phyloP scores from a whole-genome alignment of 1,140 invertebrate genomes.

The Pseudobourletiella spinata region DNA sequence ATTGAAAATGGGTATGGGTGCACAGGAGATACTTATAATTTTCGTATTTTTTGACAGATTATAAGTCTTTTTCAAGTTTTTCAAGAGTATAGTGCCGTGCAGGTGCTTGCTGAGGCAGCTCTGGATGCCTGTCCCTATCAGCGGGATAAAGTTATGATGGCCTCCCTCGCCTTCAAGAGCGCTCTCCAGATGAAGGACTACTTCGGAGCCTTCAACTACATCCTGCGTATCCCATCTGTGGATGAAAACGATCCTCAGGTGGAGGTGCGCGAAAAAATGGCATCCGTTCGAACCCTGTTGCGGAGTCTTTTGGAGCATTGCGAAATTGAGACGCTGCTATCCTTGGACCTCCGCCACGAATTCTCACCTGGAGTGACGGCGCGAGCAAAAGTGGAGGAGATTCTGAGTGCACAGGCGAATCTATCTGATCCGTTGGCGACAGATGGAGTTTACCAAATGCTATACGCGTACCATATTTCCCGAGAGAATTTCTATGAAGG shows the following conservation, averaged over 20 bases:
- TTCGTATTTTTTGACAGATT: slow-evolving; percentile 4
- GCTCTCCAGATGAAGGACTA: slow-evolving; percentile 29
- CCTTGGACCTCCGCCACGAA: slow-evolving; percentile 13
- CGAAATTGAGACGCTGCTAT: slow-evolving; percentile 25
- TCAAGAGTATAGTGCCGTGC: slow-evolving; percentile 16
- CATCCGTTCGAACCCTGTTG: slow-evolving; percentile 24
- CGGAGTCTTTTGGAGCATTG: slow-evolving; percentile 11
- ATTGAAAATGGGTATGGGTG: background rate
- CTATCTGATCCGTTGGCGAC: slow-evolving; percentile 27
- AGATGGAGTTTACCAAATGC: slow-evolving; percentile 30
- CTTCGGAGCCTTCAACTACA: slow-evolving; percentile 22
- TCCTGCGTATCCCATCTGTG: slow-evolving; percentile 14
- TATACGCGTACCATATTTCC: slow-evolving; percentile 29
- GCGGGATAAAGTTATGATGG: slow-evolving; percentile 16
- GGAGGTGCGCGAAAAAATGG: slow-evolving; percentile 21
- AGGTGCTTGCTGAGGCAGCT: slow-evolving; percentile 17
- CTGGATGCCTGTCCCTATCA: slow-evolving; percentile 7
- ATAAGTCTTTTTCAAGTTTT: slow-evolving; percentile 33
- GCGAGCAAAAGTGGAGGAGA: slow-evolving; percentile 26
- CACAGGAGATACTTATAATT: background rate
- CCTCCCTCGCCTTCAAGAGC: slow-evolving; percentile 29
- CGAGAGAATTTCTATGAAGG: slow-evolving; percentile 28
- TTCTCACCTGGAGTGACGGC: slow-evolving; percentile 17
- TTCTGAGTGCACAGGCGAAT: slow-evolving; percentile 26
- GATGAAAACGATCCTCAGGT: background rate